These are phyloP conservation scores for Crossocerus cetratus DNA, from an alignment of 2,888 invertebrate genomes.

Conservation along the genomic window DNA sequence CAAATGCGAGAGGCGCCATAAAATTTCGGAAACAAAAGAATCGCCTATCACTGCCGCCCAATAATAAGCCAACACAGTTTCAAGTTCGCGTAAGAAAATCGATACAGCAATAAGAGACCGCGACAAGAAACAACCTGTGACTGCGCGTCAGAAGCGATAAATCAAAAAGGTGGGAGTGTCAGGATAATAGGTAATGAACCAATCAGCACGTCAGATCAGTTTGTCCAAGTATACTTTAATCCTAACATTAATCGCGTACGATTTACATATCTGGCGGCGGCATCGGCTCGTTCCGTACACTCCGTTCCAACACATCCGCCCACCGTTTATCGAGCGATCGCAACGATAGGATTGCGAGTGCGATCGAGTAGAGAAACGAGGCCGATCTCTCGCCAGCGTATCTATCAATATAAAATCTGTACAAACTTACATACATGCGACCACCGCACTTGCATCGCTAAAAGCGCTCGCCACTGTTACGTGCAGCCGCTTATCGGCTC, in stretches of 20 bases:
- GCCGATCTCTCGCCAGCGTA: not conserved
- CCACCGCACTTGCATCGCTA: not conserved
- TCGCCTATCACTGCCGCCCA: no score
- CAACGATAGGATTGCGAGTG: not conserved
- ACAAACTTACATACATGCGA: constrained; percentile 8
- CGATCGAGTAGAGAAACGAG: not conserved
- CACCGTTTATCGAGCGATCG: not conserved
- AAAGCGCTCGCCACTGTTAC: no score
- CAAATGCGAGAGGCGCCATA: no score
- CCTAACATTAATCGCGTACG: constrained; percentile 20
- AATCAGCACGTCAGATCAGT: constrained; percentile 20
- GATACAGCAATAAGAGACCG: no score
- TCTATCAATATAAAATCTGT: not conserved
- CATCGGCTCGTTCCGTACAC: not conserved
- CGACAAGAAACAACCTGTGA: no score
- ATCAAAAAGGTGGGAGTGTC: constrained; percentile 26
- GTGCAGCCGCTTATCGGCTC: no score
- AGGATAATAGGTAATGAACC: constrained; percentile 9
- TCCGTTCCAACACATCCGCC: not conserved
- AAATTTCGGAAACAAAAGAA: no score
- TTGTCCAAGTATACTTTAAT: constrained; percentile 25
- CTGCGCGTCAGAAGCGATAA: no score
- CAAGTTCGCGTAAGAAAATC: no score
- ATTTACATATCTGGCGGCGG: constrained; percentile 29
- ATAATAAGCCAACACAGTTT: no score